These are phyloP conservation scores for Bimastos eiseni DNA, from an alignment of 2,888 invertebrate genomes.

Conservation along the genomic window DNA sequence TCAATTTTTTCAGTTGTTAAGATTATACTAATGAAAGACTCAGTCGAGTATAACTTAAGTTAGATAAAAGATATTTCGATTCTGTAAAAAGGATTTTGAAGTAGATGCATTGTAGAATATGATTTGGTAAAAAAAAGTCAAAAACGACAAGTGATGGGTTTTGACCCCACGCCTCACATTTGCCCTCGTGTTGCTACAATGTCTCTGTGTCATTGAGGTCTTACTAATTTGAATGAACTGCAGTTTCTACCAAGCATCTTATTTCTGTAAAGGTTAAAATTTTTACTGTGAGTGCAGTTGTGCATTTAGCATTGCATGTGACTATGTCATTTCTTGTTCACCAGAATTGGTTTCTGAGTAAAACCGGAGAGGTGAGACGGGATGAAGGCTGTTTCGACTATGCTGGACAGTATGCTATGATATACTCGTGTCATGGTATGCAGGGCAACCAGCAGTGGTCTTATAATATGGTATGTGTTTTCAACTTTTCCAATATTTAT, in stretches of 20 bases:
- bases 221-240: too few relatives aligned
- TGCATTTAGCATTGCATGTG: background rate
- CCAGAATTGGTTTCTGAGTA: slow-evolving; percentile 57
- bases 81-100: too few relatives aligned
- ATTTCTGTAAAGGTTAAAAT: too few relatives aligned
- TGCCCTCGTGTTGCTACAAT: background rate
- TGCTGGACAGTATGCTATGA: slow-evolving; percentile 60
- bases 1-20: too few relatives aligned
- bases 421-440: slow-evolving; percentile 65
- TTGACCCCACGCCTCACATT: too few relatives aligned
- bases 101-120: too few relatives aligned
- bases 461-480: slow-evolving; percentile 48
- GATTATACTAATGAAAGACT: too few relatives aligned
- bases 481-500: background rate
- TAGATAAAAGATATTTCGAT: too few relatives aligned
- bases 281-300: background rate
- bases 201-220: background rate
- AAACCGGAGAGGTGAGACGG: slow-evolving; percentile 58
- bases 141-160: too few relatives aligned
- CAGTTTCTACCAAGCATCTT: background rate
- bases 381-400: slow-evolving; percentile 61
- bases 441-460: slow-evolving; percentile 66
- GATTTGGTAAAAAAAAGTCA: too few relatives aligned
- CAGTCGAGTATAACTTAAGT: too few relatives aligned
- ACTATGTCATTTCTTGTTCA: background rate